Percentiles rank a stretch among this genome's conserved stretches.
Conservation (phyloP, 1,140 invertebrate genomes). For the Andricus grossulariae region DNA sequence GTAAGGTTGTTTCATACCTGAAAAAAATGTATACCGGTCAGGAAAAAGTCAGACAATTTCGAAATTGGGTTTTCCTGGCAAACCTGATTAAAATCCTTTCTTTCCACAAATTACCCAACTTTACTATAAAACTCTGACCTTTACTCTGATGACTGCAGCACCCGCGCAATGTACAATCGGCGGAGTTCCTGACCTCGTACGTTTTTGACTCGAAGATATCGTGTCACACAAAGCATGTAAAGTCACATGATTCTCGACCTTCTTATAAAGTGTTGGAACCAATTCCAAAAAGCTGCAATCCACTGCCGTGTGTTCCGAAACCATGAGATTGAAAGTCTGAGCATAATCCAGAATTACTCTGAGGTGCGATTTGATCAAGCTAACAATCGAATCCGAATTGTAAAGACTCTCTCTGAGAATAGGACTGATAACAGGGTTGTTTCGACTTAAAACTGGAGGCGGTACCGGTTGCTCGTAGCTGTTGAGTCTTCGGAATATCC, state of each 20-base stretch:
- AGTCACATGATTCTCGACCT: constrained; percentile 77
- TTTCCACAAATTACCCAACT: neutral
- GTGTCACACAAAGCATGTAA: constrained; percentile 77
- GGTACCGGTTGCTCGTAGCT: constrained; percentile 80
- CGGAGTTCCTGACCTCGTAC: constrained; percentile 73
- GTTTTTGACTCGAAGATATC: constrained; percentile 65
- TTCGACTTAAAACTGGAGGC: constrained; percentile 70
- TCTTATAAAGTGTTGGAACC: constrained; percentile 81
- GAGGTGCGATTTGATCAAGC: constrained; percentile 75
- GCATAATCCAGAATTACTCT: constrained; percentile 79
- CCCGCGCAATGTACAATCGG: constrained; percentile 80
- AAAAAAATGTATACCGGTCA: too few relatives aligned
- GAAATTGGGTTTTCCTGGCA: too few relatives aligned
- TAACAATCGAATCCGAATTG: constrained; percentile 58
- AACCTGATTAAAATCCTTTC: too few relatives aligned
- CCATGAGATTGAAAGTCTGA: constrained; percentile 76
- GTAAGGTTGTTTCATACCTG: too few relatives aligned
- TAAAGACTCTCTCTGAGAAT: constrained; percentile 66
- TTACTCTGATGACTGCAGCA: constrained; percentile 78
- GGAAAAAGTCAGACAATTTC: too few relatives aligned
- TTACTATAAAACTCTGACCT: constrained; percentile 64
- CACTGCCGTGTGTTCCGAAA: constrained; percentile 81
- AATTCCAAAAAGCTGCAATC: constrained; percentile 83
- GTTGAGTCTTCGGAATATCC: constrained; percentile 78
- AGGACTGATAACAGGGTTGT: constrained; percentile 50